Base-by-base conservation (phyloP, 2,888 invertebrate genomes). In the Rotaria sp. region DNA sequence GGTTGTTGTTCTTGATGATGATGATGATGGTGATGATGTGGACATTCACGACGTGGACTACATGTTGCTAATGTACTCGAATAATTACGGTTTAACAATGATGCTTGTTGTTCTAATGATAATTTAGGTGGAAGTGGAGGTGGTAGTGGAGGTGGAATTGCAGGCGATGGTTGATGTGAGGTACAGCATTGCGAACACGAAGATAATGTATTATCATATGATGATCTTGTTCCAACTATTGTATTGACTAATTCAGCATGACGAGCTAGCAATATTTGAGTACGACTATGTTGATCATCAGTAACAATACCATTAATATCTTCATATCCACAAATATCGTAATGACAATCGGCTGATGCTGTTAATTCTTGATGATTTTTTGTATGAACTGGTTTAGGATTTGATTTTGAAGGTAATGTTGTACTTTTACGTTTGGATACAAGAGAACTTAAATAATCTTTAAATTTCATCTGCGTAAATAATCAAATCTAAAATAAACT, bases 401-500 rank as follows among this genome's bases (percentile, higher is more conserved):
- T 11, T 38, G 41, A 45, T 45, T 80, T 41, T 45, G 41, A 45
- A 45, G 75, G 11, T n/a, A 7, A 26, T 35, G 35, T 15, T n/a
- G 1, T 41, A 45, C 3, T 45, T 45, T 80, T 80, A 45, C 80
- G 80, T 45, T 35, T 41, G 2, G 80, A 80, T 26, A 80, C 80
- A 45, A 80, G 45, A n/a, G 80, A 80, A 45, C 45, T 80, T 45
- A 80, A 80, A 80, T 80, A 80, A n/a, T 80, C 80, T 45, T 80
- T 80, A 15, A 80, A 80, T 80, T 80, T 80, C 80, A 80, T 45
- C 45, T 5, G 35, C 21, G 2, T 35, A 24, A 38, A 10, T 4
- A 21, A 35, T n/a, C n/a, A 30, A 67, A 67, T 67, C 67, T 67
- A 67, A 67, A 67, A 67, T 67, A 38, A 10, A 35, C 35, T 38